These are phyloP conservation scores for Ptychodera flava DNA, from an alignment of 35 echinoderm and acorn worm species.

Conservation along the genomic window DNA sequence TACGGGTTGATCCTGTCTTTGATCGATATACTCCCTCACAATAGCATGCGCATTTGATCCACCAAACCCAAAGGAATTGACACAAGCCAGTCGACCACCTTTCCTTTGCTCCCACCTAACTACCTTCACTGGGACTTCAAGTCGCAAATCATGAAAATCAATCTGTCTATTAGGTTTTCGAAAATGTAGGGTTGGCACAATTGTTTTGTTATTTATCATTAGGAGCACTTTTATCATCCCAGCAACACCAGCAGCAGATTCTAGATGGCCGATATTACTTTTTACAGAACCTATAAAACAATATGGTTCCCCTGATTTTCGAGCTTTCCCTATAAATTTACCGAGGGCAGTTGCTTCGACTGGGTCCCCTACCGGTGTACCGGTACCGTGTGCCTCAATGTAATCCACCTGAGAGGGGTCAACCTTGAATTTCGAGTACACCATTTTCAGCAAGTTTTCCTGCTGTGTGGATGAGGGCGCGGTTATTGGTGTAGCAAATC, in stretches of 20 bases:
- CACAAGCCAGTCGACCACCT: conserved; percentile 16
- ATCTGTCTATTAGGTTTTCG: conserved; percentile 29
- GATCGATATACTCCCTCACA: background rate
- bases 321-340: conserved; percentile 19
- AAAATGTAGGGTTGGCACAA: conserved; percentile 56
- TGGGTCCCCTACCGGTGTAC: conserved; percentile 33
- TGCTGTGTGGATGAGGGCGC: conserved; percentile 9
- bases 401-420: conserved; percentile 15
- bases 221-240: conserved; percentile 58
- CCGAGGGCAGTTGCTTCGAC: conserved; percentile 29
- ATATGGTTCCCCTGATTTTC: conserved; percentile 12
- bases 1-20: background rate
- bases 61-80: conserved; percentile 72
- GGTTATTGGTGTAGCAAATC: background rate
- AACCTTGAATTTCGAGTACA: conserved; percentile 29
- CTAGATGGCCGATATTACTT: conserved; percentile 64
- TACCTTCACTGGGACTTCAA: conserved; percentile 26
- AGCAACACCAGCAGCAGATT: conserved; percentile 59
- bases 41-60: conserved; percentile 66
- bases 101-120: conserved; percentile 25
- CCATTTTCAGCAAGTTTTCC: conserved; percentile 13
- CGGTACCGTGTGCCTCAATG: conserved; percentile 45
- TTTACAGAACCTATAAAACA: conserved; percentile 70
- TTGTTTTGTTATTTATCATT: conserved; percentile 30
- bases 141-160: conserved; percentile 28